Evolutionary conservation across 2,888 invertebrate genomes (phyloP).

Genomic region (Empis stercorea): DNA sequence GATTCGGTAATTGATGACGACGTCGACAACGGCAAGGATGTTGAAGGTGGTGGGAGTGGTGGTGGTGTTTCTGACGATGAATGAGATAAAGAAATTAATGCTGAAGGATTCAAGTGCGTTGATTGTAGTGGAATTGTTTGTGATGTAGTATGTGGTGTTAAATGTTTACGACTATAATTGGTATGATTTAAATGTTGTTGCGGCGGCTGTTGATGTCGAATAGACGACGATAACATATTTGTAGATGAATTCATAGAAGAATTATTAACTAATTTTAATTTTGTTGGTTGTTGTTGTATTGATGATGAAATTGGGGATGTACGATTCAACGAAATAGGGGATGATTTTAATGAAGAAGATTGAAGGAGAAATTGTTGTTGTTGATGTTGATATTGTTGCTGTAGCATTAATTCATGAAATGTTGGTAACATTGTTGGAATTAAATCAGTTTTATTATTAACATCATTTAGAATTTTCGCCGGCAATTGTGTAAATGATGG

Average conservation of each 20-base stretch:
- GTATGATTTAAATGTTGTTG: neutral
- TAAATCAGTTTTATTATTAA: conserved; percentile 1
- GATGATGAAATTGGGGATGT: neutral
- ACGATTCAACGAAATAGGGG: neutral
- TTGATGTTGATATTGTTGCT: conserved; percentile 4
- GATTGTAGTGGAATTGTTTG: no score
- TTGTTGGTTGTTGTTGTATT: neutral
- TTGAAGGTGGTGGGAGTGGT: neutral
- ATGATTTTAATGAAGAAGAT: conserved; percentile 5
- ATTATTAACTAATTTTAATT: conserved; percentile 1
- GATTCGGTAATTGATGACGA: neutral
- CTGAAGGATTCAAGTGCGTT: no score
- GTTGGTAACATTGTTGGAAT: conserved; percentile 3
- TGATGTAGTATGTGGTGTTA: no score
- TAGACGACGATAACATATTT: no score
- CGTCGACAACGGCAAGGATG: neutral
- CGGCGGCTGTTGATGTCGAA: conserved; percentile 1
- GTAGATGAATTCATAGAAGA: conserved; percentile 1
- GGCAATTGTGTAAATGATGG: conserved; percentile 5
- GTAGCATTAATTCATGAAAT: conserved; percentile 13
- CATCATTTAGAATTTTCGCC: neutral
- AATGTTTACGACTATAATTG: no score
- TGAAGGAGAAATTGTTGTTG: conserved; percentile 1
- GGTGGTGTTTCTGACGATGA: neutral
- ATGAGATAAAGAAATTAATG: no score